These are phyloP conservation scores for Plecturocebus donacophilus DNA, from an alignment of 2,113 vertebrate species.

Conservation along the genomic window DNA sequence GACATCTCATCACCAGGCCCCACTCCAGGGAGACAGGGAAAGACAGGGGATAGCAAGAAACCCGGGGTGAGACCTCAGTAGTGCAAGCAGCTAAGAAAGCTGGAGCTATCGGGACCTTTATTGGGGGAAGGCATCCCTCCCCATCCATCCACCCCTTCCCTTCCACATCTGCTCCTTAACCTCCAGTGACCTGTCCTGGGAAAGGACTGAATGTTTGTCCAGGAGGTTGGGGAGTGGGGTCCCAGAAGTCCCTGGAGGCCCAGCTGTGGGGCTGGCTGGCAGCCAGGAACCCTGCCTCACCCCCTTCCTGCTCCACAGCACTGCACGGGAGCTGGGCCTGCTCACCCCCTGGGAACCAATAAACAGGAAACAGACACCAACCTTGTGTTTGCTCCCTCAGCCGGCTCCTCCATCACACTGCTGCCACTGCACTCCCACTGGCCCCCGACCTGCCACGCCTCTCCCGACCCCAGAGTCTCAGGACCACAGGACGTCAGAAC, in stretches of 20 bases:
- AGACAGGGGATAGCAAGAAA: not conserved
- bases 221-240: slow-evolving; percentile 57
- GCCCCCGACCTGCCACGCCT: not conserved
- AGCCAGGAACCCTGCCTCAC: slow-evolving; percentile 60
- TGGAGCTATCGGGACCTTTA: not conserved
- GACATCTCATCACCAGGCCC: not conserved
- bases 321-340: slow-evolving; percentile 57
- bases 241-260: slow-evolving; percentile 69
- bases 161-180: slow-evolving; percentile 77
- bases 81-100: slow-evolving; percentile 14
- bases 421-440: not conserved
- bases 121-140: slow-evolving; percentile 4
- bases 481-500: not conserved
- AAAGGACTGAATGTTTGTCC: slow-evolving; percentile 78
- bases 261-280: slow-evolving; percentile 71
- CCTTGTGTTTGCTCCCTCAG: slow-evolving; percentile 50
- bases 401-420: not conserved
- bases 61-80: not conserved
- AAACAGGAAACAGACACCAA: slow-evolving; percentile 77
- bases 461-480: not conserved
- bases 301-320: slow-evolving; percentile 1
- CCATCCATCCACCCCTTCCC: not conserved
- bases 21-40: not conserved
- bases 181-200: slow-evolving; percentile 76
- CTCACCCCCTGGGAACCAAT: slow-evolving; percentile 75